phyloP scores from a whole-genome alignment of 2,113 vertebrate species.

The Illadopsis cleaveri region DNA sequence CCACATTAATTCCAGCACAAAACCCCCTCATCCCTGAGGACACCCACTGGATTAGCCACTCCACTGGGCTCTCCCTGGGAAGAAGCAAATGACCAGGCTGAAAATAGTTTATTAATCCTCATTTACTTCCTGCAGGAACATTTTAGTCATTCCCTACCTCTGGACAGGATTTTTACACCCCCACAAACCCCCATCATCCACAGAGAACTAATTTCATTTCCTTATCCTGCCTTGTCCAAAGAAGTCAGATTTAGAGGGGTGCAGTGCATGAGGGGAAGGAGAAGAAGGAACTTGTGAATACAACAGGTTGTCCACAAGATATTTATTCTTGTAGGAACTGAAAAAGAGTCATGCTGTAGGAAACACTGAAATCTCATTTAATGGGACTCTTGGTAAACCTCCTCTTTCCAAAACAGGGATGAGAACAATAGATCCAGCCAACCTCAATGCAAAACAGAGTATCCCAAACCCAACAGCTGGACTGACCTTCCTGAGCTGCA shows the following conservation, averaged over 20 bases:
- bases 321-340: background rate
- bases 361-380: background rate
- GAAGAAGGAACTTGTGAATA: background rate
- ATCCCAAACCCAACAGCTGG: background rate
- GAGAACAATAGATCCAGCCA: fast-evolving
- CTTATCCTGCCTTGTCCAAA: background rate
- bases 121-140: background rate
- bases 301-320: fast-evolving
- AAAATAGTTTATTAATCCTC: background rate
- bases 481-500: background rate
- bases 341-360: background rate
- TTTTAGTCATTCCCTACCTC: background rate
- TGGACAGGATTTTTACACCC: background rate
- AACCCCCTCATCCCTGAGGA: background rate
- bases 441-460: fast-evolving
- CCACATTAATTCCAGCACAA: background rate
- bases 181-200: background rate
- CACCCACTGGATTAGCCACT: fast-evolving
- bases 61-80: background rate
- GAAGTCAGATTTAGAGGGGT: background rate
- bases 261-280: fast-evolving
- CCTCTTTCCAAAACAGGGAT: background rate
- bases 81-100: background rate
- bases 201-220: fast-evolving
- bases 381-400: background rate